Evolutionary conservation across 2,113 vertebrate species (phyloP).

Genomic region (Ahaetulla prasina): DNA sequence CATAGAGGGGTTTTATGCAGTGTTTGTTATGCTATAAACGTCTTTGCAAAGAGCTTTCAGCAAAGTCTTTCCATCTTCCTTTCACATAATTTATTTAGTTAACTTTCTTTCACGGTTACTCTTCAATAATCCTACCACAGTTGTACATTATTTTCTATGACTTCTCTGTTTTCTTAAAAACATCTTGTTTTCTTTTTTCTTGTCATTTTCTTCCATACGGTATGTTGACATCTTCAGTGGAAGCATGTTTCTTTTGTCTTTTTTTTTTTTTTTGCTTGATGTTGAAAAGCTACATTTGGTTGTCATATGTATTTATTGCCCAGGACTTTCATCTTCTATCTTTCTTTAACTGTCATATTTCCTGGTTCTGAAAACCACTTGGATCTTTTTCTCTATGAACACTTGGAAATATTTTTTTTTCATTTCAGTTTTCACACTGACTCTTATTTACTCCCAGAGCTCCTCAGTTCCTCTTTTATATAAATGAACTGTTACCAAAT

Average conservation of each 20-base stretch:
- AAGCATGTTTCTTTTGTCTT: not conserved
- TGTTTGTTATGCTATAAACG: not conserved
- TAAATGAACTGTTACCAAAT: not conserved
- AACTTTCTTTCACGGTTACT: not conserved
- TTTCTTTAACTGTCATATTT: not conserved
- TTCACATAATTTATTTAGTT: not conserved
- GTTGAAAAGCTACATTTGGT: not conserved
- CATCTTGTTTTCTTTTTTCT: not conserved
- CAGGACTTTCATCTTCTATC: not conserved
- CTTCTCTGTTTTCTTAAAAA: not conserved
- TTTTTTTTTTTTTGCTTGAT: not conserved
- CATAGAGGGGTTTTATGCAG: not conserved
- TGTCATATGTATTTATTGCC: not conserved
- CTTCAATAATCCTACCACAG: not conserved
- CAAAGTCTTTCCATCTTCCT: not conserved
- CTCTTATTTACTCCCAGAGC: not conserved
- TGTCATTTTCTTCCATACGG: not conserved
- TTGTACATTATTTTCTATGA: not conserved
- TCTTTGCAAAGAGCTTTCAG: not conserved
- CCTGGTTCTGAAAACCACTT: not conserved
- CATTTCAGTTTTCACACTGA: not conserved
- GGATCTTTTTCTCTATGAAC: not conserved
- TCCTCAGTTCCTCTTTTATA: not conserved
- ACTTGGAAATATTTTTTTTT: not conserved
- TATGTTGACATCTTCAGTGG: not conserved